Evolutionary conservation across 2,797 vertebrate species (phyloP), one percentile per base, ranked within the genome.

Genomic region (Oryzias dopingdopingensis): DNA sequence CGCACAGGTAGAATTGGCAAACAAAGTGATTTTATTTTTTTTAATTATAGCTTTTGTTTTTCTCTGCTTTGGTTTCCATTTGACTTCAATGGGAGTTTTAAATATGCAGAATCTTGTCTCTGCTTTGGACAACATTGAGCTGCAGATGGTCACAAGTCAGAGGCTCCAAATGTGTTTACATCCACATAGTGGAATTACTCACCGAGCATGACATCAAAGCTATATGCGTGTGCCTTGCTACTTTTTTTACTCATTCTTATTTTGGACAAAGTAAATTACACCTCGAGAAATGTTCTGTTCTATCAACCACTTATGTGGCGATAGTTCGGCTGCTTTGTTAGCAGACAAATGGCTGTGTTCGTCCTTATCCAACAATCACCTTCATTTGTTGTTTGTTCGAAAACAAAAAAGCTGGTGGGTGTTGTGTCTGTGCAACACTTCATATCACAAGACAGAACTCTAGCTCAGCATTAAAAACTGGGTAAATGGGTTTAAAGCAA

Each of bases 321-420:
- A 49, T 67, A 37, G 70, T 70, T 81, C 56, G 65, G 55, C 43
- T 62, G 53, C 23, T 56, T 64, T 70, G 59, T 68, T 67, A 58
- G 16, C 42, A 70, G 67, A 80, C 56, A 62, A 76, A 58, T 62
- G 47, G 54, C 49, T 59, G 53, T 55, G 63, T 62, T 70, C 46
- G 65, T 77, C 46, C 52, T 63, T 49, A 66, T 44, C 37, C 49
- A 76, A 58, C 76, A 67, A 85, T 83, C 66, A 77, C 47, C 41
- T 67, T 49, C 2, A 10, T 32, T 32, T 82, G 69, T 74, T 77
- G 79, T 85, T 59, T 65, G 64, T 77, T 70, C 60, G 61, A 77
- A 79, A 82, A 81, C 71, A 80, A 80, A 77, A 65, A 65, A 71
- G 69, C 52, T 46, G 50, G 78, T 76, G 76, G 80, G 74, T 70